Evolutionary conservation across 2,888 invertebrate genomes (phyloP), one percentile per base, ranked within the genome.

Genomic region (Tribolium freemani): DNA sequence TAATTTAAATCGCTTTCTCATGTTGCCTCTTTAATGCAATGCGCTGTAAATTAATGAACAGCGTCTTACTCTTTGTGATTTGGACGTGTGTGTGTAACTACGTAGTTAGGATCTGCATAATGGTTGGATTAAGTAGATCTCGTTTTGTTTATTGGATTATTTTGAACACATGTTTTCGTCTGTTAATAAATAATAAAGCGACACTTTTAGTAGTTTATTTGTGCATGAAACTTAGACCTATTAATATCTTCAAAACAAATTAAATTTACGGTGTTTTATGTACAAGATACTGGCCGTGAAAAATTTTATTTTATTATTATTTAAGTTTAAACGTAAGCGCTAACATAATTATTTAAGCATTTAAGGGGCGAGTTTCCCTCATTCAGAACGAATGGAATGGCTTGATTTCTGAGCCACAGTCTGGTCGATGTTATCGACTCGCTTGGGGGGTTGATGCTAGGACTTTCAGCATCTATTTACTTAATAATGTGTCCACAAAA

Each of bases 1-100:
- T 21, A 54, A 54, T 54, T 38, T 54, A 54, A 9, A 54, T 54
- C 10, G 54, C 30, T 54, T 54, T 54, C 31, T 21, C 54, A n/a
- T 30, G 54, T 54, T 54, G 30, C 13, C 13, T 54, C 8, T 38
- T 10, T 48, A 48, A 48, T 48, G 11, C 8, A 11, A 48, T 48
- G 4, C 48, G 13, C 3, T 11, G 11, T 4, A 48, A 48, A 48
- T 48, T 16, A 48, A 16, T 48, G 48, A 48, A 48, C 48, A 38
- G 8, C 38, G 38, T 38, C 38, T 38, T 38, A 38, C 38, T 38
- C 38, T 38, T 38, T 38, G 38, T 38, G 38, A 38, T 38, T 38
- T 38, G 38, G 38, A 38, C 8, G 9, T 38, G 8, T 38, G 9
- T 38, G 1, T 38, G 9, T 3, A 38, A 38, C 38, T 8, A n/a